Evolutionary conservation across 2,888 invertebrate species (phyloP).

Genomic region (Plebejus anna): DNA sequence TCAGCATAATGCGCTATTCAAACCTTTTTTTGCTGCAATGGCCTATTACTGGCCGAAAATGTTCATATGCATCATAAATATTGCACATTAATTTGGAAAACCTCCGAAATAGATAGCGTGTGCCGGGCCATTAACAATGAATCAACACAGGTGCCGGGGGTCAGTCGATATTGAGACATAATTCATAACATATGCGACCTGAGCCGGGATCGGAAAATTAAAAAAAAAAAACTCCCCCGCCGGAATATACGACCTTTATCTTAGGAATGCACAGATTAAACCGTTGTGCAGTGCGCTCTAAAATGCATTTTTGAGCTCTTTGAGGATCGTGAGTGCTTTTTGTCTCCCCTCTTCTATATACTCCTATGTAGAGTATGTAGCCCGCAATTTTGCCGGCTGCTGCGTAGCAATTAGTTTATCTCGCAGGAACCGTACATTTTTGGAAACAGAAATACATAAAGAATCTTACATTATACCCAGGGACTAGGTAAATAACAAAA

Average conservation of each 20-base stretch:
- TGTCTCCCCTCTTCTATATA: not conserved
- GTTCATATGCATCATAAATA: slow-evolving; percentile 20
- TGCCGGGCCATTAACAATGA: slow-evolving; percentile 52
- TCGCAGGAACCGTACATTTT: not conserved
- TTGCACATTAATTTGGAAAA: slow-evolving; percentile 29
- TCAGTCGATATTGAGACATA: slow-evolving; percentile 67
- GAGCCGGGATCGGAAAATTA: slow-evolving; percentile 17
- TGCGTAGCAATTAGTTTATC: too few species aligned
- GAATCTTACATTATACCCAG: too few species aligned
- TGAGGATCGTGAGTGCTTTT: not conserved
- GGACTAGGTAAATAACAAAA: too few species aligned
- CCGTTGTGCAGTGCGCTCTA: not conserved
- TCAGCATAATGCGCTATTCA: not conserved
- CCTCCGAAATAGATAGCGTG: slow-evolving; percentile 46
- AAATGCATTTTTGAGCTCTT: not conserved
- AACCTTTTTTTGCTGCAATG: not conserved
- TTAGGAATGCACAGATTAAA: slow-evolving; percentile 12
- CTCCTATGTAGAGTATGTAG: not conserved
- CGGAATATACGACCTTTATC: not conserved
- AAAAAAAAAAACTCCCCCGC: not conserved
- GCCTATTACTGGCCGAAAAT: not conserved
- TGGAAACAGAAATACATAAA: too few species aligned
- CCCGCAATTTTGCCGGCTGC: not conserved
- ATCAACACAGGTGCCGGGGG: slow-evolving; percentile 60
- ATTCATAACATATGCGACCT: slow-evolving; percentile 45